These are phyloP conservation scores for Holothuria scabra DNA, from an alignment of 53 echinoderm and acorn worm genomes.

Conservation along the genomic window DNA sequence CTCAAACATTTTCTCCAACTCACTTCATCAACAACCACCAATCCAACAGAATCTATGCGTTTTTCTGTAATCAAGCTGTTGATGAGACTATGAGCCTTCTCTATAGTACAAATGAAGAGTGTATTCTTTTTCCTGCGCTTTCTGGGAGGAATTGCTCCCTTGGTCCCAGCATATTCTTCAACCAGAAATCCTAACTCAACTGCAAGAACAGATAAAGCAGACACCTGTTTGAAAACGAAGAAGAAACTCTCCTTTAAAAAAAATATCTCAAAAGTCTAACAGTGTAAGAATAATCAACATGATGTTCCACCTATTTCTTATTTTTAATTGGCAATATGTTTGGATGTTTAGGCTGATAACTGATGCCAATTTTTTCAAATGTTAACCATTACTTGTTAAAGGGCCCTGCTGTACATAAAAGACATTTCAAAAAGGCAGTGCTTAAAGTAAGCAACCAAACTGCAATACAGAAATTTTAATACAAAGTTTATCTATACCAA, in stretches of 20 bases:
- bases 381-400: no score
- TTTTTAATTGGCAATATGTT: no score
- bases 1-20: not conserved
- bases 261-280: no score
- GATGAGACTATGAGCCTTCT: constrained; percentile 89
- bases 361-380: no score
- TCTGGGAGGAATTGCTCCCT: constrained; percentile 86
- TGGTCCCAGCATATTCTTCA: constrained; percentile 94
- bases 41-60: constrained; percentile 73
- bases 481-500: no score
- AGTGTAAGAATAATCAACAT: no score
- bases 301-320: no score
- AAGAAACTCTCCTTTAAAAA: not conserved
- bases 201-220: constrained; percentile 76
- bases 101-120: constrained; percentile 88
- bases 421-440: no score
- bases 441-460: no score
- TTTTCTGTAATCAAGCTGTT: constrained; percentile 89
- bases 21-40: constrained; percentile 93
- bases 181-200: constrained; percentile 89
- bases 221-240: constrained; percentile 56
- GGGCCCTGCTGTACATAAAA: no score
- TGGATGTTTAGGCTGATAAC: no score
- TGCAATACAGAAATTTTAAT: no score
- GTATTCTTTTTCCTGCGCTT: constrained; percentile 85